These are phyloP conservation scores for Oscarella lobularis DNA, from an alignment of 37 sponge, comb jelly and placozoan species.

Conservation along the genomic window DNA sequence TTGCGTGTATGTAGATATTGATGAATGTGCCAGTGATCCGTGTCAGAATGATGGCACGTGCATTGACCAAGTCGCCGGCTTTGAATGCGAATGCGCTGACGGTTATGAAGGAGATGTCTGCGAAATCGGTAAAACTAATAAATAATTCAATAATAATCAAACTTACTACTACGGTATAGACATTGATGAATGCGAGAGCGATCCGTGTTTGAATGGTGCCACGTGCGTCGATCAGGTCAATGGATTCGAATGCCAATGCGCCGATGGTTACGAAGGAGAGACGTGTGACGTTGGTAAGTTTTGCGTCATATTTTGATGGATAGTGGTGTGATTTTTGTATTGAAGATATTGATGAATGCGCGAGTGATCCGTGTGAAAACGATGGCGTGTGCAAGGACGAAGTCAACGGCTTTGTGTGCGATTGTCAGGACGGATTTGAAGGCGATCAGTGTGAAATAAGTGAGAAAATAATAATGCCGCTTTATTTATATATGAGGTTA, in stretches of 20 bases:
- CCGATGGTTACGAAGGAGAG: not conserved
- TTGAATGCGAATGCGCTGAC: not conserved
- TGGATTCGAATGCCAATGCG: not conserved
- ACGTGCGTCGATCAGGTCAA: not conserved
- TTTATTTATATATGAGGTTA: not conserved
- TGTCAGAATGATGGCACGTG: conserved; percentile 1
- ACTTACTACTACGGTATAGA: too few relatives aligned
- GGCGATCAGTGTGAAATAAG: not conserved
- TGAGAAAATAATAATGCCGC: not conserved
- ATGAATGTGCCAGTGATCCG: not conserved
- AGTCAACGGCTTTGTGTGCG: not conserved
- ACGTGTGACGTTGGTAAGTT: not conserved
- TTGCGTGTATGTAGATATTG: too few relatives aligned
- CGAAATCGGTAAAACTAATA: not conserved
- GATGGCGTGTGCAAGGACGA: not conserved
- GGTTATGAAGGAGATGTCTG: conserved; percentile 1
- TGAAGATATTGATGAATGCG: not conserved
- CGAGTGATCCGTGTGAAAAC: not conserved
- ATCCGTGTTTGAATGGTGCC: not conserved
- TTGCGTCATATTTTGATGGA: too few relatives aligned
- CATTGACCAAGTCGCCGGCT: not conserved
- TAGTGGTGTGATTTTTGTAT: too few relatives aligned
- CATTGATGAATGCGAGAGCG: not conserved
- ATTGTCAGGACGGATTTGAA: not conserved
- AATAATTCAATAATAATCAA: too few relatives aligned